Conservation (phyloP, 2,888 invertebrate genomes). For the Leuctra nigra region DNA sequence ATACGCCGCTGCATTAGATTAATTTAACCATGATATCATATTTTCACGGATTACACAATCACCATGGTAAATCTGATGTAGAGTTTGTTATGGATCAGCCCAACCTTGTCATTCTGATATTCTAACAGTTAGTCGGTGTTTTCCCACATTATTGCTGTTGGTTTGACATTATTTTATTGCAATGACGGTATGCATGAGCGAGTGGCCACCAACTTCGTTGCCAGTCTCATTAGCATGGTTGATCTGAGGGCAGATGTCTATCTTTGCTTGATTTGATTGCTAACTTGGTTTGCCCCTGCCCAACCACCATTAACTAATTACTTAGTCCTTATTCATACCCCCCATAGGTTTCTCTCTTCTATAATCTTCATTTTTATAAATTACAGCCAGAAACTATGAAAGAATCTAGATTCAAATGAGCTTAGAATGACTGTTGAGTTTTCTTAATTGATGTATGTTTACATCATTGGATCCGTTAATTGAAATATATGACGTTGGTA, state of each 20-base stretch:
- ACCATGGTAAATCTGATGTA: not conserved
- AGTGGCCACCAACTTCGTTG: not conserved
- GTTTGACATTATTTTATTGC: too few species aligned
- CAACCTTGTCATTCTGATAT: too few species aligned
- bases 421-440: not conserved
- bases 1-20: not conserved
- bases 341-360: not conserved
- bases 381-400: not conserved
- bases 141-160: too few species aligned
- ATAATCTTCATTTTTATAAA: not conserved
- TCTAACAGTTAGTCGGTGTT: too few species aligned
- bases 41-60: not conserved
- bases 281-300: not conserved
- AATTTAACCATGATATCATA: not conserved
- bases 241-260: not conserved
- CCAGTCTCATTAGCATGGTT: conserved; percentile 8
- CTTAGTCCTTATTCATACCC: not conserved
- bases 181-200: too few species aligned
- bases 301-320: not conserved
- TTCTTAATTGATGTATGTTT: not conserved
- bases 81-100: too few species aligned
- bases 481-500: conserved; percentile 1
- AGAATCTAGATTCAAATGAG: not conserved
- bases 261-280: not conserved
- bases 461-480: not conserved